Evolutionary conservation across 1,140 invertebrate species (phyloP), one percentile per base, ranked within the genome.

Genomic region (Drosophila equinoxialis): DNA sequence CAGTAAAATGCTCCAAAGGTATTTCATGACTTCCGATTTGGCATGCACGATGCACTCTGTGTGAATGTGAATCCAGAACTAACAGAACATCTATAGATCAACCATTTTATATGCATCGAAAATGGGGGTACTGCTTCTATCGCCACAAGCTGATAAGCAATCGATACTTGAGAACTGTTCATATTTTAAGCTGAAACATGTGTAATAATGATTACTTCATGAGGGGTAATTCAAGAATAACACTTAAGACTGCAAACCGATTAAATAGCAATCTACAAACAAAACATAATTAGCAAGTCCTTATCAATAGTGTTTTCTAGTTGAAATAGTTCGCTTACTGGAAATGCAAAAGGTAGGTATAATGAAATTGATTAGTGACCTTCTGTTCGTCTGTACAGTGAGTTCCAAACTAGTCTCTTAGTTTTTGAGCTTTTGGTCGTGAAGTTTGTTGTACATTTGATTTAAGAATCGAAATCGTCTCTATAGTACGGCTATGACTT

Each of bases 51-150:
- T 51, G 20, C 20, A 26, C 2, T n/a, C 35, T 2, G 13, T 63
- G 17, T 8, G 17, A 33, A 62, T 14, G 30, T 37, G 3, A 57
- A 59, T 0, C 6, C 3, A 59, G 20, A 63, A 76, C 71, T 75
- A 41, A 68, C 30, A 33, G 33, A 48, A 13, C 41, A 37, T 10
- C 17, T 20, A 10, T 7, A 20, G 6, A 6, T 5, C 41, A 17
- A n/a, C 37, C 26, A 73, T 13, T 64, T 76, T 76, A 75, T 76
- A 75, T 65, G 59, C 17, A 30, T 10, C 17, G 54, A 8, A 14
- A 4, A 58, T 37, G 3, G 55, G 54, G 23, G 11, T 10, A 33
- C 59, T 7, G 13, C 3, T 8, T 3, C 39, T 26, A 2, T 8
- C 45, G 20, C 6, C 8, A 23, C 8, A n/a, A 23, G 7, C 17